A percentile compares a stretch with the other conserved stretches of the same genome.
Evolutionary conservation across 2,797 vertebrate species (phyloP).

Genomic region (Manis javanica): DNA sequence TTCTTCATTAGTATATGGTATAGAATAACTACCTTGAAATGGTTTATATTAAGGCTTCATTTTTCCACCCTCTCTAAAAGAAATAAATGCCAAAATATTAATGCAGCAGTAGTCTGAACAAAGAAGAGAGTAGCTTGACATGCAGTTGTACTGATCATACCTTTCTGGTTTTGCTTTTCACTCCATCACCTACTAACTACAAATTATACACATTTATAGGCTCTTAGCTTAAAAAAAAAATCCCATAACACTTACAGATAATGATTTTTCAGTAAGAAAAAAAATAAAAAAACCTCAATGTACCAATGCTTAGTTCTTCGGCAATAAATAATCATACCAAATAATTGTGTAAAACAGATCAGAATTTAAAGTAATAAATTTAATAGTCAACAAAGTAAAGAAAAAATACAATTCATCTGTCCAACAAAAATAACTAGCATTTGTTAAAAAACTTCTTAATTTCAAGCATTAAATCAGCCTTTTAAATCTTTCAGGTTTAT

Average conservation of each 20-base stretch:
- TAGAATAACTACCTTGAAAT: slow-evolving; percentile 26
- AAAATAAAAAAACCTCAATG: not conserved
- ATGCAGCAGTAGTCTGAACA: not conserved
- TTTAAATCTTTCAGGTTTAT: slow-evolving; percentile 19
- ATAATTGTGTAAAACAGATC: not conserved
- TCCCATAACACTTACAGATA: not conserved
- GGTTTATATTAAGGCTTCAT: slow-evolving; percentile 40
- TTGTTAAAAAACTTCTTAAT: not conserved
- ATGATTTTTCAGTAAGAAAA: not conserved
- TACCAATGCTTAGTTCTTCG: not conserved
- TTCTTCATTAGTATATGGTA: not conserved
- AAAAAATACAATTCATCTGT: slow-evolving; percentile 7
- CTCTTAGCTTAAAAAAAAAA: not conserved
- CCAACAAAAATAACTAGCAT: slow-evolving; percentile 10
- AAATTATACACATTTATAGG: slow-evolving; percentile 11
- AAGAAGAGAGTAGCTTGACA: slow-evolving; percentile 1
- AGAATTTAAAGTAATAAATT: slow-evolving; percentile 40
- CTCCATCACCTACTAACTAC: not conserved
- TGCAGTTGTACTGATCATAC: not conserved
- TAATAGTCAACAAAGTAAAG: not conserved
- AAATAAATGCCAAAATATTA: slow-evolving; percentile 53
- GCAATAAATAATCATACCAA: slow-evolving; percentile 2
- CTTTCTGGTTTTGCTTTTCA: not conserved
- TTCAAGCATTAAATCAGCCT: not conserved
- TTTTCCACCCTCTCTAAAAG: slow-evolving; percentile 12